Base-by-base conservation (phyloP, 2,888 invertebrate species). In the Punctoribates punctum region DNA sequence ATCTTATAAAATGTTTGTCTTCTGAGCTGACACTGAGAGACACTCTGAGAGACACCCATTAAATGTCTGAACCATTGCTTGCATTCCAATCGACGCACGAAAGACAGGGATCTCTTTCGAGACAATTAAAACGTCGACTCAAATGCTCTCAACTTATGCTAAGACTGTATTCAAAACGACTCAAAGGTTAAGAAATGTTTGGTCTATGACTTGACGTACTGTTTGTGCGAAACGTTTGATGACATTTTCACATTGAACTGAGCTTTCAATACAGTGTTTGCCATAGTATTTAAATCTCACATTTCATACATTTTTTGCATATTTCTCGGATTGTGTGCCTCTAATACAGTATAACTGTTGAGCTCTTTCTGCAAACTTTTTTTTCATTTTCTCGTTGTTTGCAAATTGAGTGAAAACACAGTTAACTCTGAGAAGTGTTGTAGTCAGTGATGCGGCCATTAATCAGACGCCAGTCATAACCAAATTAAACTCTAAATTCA, bases 281-380 rank as follows among this genome's bases (percentile, higher is more conserved):
- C 15, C n/a, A n/a, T 48, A 4, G 34, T 48, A 57, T n/a, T 57
- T 57, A 17, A 23, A 57, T 3, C 20, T 57, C 57, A 57, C 57
- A 57, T 57, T 57, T 57, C 57, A 57, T 5, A 57, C 57, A 57
- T 57, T 23, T n/a, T 57, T 57, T 25, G 25, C 20, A 57, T 57
- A 6, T n/a, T n/a, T 23, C 3, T 23, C 5, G 23, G 5, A 6
- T 57, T 23, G 9, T 17, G 34, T 34, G 34, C 5, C 34, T 6
- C n/a, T n/a, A n/a, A n/a, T n/a, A 34, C 8, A 6, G 34, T 34
- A 8, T 34, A 8, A 8, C 34, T 6, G 5, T 34, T 34, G 8
- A 6, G 5, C 34, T 34, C 5, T 34, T 34, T 34, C 8, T 34
- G 34, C 8, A 34, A 4, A 34, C 34, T 34, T 34, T 34, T 34